Base-by-base conservation (phyloP, 2,113 vertebrate species). In the Cebidichthys violaceus region DNA sequence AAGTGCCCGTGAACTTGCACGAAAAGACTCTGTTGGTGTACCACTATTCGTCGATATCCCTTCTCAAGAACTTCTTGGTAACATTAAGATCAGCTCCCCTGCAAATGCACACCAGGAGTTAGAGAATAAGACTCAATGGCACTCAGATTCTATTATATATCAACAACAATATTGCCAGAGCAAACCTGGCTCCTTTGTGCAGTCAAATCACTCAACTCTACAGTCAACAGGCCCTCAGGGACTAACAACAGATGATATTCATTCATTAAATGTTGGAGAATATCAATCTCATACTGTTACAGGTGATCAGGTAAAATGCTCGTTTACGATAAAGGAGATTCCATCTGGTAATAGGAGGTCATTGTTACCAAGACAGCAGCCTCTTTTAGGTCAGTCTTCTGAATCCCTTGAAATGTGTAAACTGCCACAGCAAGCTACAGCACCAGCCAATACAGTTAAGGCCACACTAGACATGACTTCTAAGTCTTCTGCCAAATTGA, bases 391-490 rank as follows among this genome's bases (percentile, higher is more conserved):
- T 35, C 79, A 85, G 41, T 81, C 83, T 17, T 69, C 54, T 9
- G 81, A 80, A 39, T 86, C 82, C 20, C 22, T 78, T 70, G 72
- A 79, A 59, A 71, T 31, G 33, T 70, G 13, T 18, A 65, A 47
- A 73, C 15, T 43, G 33, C 15, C 9, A 4, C 54, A 75, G 22
- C 70, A 86, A 82, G 50, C n/a, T 1, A 88, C 92, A 69, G 76
- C 82, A 82, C 89, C 88, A 65, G 86, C 86, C 22, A 91, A 84
- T 70, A 68, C 75, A 79, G 17, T 89, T 7, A 92, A 54, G 2
- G 70, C 68, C 24, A 88, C 76, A 17, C 35, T 93, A 71, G 93
- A 93, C 70, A 90, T 91, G 88, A 83, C 91, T 43, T 84, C 70
- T 7, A 92, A 89, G 70, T 79, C 80, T 1, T 31, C 39, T 24